Evolutionary conservation across 2,113 vertebrate species (phyloP), one percentile per base, ranked within the genome.

Genomic region (Entelurus aequoreus): DNA sequence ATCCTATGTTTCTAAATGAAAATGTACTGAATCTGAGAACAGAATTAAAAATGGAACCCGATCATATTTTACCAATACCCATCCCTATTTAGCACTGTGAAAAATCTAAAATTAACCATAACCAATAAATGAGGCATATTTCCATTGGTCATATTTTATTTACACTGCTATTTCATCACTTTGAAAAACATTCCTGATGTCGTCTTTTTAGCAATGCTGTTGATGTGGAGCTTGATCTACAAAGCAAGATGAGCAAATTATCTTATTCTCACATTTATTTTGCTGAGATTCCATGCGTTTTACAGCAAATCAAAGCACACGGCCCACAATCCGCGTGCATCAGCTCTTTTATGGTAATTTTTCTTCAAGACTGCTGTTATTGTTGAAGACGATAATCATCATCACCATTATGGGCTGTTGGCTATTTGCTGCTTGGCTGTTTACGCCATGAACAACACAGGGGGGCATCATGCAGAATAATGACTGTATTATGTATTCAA

Each of bases 151-250:
- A 72, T 77, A 63, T 75, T 69, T 67, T 72, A 75, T 75, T 69
- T 48, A 63, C 36, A 47, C 2, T n/a, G 63, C 50, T 51, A 13
- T 54, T 70, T 47, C 69, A 67, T 65, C 63, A 78, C 71, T 55
- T 70, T 68, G 72, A 67, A 76, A 61, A 54, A 36, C 51, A 11
- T 16, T 76, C 55, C 73, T 77, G 66, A 68, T 84, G 63, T 52
- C 54, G 59, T 62, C 44, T 54, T 49, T 13, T 48, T 11, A 46
- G 42, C 42, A 46, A 11, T 46, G 42, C 12, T 46, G 42, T 46
- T 46, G 42, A 46, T 11, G 12, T 11, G 10, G 42, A 47, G 57
- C 51, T 42, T 44, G 51, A 53, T 40, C 49, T 44, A 14, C 16
- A 57, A 11, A 53, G 13, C 49, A 21, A 58, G 28, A 28, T 47